Evolutionary conservation across 2,888 invertebrate species (phyloP), one percentile per base, ranked within the genome.

Genomic region (Chymomyza fuscimana): DNA sequence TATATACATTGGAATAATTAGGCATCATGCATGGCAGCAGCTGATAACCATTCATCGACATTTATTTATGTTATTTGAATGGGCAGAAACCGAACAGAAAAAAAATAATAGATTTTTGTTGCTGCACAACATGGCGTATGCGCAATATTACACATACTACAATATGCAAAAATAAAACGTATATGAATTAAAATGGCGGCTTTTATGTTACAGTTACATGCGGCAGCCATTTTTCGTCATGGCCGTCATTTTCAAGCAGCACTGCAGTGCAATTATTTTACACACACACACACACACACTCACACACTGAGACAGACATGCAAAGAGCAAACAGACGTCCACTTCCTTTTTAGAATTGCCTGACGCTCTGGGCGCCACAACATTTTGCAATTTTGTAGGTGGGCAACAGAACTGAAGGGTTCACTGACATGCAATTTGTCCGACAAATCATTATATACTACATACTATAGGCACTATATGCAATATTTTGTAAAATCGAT

Each of bases 181-280:
- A 46, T 46, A 46, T 12, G 40, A 12, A 46, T 46, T 10, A 12
- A 46, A 46, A 46, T 46, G 40, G 40, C 40, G 40, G 40, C 40
- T 46, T 46, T 12, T 46, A 46, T 46, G 40, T 46, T 46, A 46
- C 40, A 46, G 10, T 46, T 46, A 46, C 40, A 46, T 46, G 65
- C 52, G 70, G 46, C 70, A 70, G 63, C 67, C 75, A 72, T 72
- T 77, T 77, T 72, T 69, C 72, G 72, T 62, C 67, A 65, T 68
- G 60, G 22, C 78, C 40, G 22, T 74, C 40, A 46, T 46, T 46
- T 46, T 12, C 12, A 46, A 46, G 40, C 40, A 73, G n/a, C 25
- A 59, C 72, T 78, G 78, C 78, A 78, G 78, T 78, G 29, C 72
- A 78, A 78, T 78, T 78, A 78, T 78, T 78, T 75, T 36, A 66